Base-by-base conservation (phyloP, 2,888 invertebrate species). In the Oscheius onirici region DNA sequence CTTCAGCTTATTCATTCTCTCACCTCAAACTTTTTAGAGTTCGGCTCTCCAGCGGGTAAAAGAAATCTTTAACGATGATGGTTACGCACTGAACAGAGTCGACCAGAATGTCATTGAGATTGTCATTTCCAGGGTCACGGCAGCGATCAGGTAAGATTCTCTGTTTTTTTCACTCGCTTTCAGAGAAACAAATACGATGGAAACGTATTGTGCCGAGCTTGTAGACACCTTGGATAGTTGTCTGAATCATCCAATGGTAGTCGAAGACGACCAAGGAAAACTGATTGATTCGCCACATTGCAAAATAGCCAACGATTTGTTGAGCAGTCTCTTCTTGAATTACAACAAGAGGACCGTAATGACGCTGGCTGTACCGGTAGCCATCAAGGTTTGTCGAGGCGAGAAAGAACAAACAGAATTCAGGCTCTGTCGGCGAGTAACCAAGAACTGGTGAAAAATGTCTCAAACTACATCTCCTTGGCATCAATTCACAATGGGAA, bases 251-350 rank as follows among this genome's bases (percentile, higher is more conserved):
- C 69, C 71, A 8, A 80, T 84, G 81, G 67, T 61, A 3, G 26
- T 60, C 46, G 40, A 34, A 8, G 61, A 73, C 41, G 70, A 75
- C 26, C 73, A 61, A 17, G 94, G 94, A 89, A 87, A 87, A 66
- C 93, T 94, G 89, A 93, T 93, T 87, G 95, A 95, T 89, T 94
- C 95, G 44, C 95, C 95, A 0, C 95, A 96, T 91, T 94, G 95
- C 57, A 96, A 96, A 90, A 95, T 96, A 86, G 95, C 95, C 22
- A 94, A 94, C 55, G 96, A 96, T 90, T 92, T 96, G 77, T 93
- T 96, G 87, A 94, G 95, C 80, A 95, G 94, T 89, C 93, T 96
- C 88, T 95, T 96, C 90, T 88, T 92, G 92, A 92, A 92, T 88
- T 92, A 92, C 88, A 91, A 90, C 83, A 92, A 92, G 87, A 90